Evolutionary conservation across 2,888 invertebrate species (phyloP), one percentile per base, ranked within the genome.

Genomic region (Periphyllus acericola): DNA sequence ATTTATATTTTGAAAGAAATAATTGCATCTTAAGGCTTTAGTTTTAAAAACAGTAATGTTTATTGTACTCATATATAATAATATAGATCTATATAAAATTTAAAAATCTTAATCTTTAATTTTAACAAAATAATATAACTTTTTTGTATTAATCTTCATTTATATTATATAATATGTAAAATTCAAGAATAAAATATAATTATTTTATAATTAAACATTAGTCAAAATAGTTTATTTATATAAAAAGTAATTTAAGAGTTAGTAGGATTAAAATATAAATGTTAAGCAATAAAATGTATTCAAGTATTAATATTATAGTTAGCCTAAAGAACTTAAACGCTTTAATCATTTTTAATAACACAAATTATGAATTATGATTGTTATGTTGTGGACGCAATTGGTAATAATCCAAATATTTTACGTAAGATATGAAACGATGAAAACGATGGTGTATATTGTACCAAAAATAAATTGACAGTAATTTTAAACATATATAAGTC

Each of bases 181-280:
- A 83, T 29, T 75, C 14, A 83, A 83, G 40, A 40, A 75, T 17
- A 74, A 74, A 74, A 40, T 11, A 75, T 75, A 60, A 60, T 75
- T 9, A 74, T 32, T 34, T 83, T 60, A 84, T 76, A 40, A 66
- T 46, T 84, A 66, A 75, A 66, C 25, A 75, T 19, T 40, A 60
- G 75, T 75, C 32, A 75, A 84, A 75, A 75, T 75, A 84, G 29
- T 11, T 84, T 66, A n/a, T 32, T 72, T 72, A 21, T 66, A 71
- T 52, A 52, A 60, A 34, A 1, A 79, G 40, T 60, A 83, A 60
- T 60, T 60, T 75, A 29, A 68, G 46, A 52, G 84, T 84, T 84
- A 84, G 76, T 84, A 66, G 76, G 66, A 68, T 84, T 84, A 84
- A 46, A 82, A 82, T 14, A 82, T 11, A 32, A 52, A 46, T 78